phyloP scores from a whole-genome alignment of 2,113 vertebrate genomes.

The Todiramphus chloris region DNA sequence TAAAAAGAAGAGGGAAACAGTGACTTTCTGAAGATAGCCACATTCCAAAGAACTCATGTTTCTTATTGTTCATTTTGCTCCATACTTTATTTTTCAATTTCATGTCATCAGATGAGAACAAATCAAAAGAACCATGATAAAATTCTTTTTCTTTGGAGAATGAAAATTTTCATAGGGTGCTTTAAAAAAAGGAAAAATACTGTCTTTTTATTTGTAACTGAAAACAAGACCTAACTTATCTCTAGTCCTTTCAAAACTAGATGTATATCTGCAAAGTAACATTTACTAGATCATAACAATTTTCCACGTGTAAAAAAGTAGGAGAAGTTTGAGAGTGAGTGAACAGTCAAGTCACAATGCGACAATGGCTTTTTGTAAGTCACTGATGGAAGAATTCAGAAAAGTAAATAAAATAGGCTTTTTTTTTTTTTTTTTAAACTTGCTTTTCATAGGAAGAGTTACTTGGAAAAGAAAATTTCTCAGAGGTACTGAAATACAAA shows the following conservation, averaged over 20 bases:
- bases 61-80: neutral
- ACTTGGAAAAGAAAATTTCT: neutral
- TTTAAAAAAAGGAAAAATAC: neutral
- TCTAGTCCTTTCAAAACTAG: neutral
- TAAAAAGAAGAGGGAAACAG: neutral
- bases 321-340: neutral
- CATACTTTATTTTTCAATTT: neutral
- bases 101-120: neutral
- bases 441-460: neutral
- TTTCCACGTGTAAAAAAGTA: neutral
- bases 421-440: neutral
- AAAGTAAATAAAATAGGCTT: neutral
- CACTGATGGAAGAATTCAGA: neutral
- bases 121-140: neutral
- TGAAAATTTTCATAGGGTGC: neutral
- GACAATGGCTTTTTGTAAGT: neutral
- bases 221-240: neutral
- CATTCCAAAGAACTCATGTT: neutral
- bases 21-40: neutral
- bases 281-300: neutral
- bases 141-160: neutral
- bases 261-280: neutral
- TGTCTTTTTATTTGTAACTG: neutral
- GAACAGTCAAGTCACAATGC: neutral
- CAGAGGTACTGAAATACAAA: neutral